Evolutionary conservation across 2,113 vertebrate species (phyloP).

Genomic region (Corythoichthys haematopterus): DNA sequence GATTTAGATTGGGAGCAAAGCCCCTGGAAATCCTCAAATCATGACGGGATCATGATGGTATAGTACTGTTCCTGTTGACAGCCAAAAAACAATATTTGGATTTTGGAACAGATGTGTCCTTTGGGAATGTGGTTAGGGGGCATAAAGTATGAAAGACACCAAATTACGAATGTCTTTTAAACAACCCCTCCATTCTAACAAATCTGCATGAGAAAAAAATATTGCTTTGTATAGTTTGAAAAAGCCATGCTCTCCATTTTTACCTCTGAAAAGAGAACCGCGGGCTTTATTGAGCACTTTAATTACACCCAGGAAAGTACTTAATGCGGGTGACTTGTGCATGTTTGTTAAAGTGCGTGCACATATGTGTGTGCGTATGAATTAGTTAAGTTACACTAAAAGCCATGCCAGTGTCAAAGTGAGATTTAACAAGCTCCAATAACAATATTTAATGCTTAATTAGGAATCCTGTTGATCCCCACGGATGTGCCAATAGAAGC

Average conservation of each 20-base stretch:
- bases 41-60: conserved; percentile 37
- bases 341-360: neutral
- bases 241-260: conserved; percentile 1
- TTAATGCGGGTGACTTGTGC: conserved; percentile 33
- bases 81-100: conserved; percentile 65
- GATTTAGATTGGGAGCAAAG: conserved; percentile 64
- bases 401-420: conserved; percentile 57
- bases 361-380: conserved; percentile 7
- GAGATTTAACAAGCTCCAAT: conserved; percentile 70
- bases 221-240: conserved; percentile 25
- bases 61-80: conserved; percentile 42
- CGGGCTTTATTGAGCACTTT: conserved; percentile 38
- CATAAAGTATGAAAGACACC: conserved; percentile 16
- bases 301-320: conserved; percentile 54
- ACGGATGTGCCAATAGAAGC: conserved; percentile 47
- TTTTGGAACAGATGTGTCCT: conserved; percentile 37
- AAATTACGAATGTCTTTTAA: conserved; percentile 15
- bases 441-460: conserved; percentile 73
- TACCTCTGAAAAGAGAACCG: conserved; percentile 18
- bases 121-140: conserved; percentile 42
- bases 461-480: conserved; percentile 64
- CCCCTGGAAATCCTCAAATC: conserved; percentile 46
- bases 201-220: conserved; percentile 6
- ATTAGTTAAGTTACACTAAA: conserved; percentile 59
- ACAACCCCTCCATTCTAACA: conserved; percentile 3